These are phyloP conservation scores for Caenorhabditis doughertyi DNA, from an alignment of 2,888 invertebrate species.

Conservation along the genomic window DNA sequence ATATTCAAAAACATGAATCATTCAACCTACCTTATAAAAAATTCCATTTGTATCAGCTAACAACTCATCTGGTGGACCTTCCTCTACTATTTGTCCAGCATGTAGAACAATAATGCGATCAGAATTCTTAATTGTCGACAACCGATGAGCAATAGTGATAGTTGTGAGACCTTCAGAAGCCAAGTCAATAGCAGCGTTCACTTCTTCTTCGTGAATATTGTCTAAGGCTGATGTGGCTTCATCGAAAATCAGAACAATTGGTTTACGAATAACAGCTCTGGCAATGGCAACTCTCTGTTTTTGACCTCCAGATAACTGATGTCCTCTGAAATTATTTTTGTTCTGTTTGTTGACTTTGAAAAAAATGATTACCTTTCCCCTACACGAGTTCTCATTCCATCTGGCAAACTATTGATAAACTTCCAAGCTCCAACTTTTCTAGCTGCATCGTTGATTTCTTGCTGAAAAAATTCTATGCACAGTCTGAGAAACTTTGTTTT, in stretches of 20 bases:
- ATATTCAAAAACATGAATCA: not conserved
- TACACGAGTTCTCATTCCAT: conserved; percentile 81
- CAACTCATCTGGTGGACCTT: conserved; percentile 80
- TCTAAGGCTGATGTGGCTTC: conserved; percentile 81
- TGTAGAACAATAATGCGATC: conserved; percentile 81
- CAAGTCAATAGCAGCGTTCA: conserved; percentile 81
- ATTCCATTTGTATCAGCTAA: conserved; percentile 71
- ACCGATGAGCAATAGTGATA: conserved; percentile 81
- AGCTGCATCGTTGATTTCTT: conserved; percentile 81
- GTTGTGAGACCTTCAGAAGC: conserved; percentile 80
- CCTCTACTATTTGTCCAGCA: conserved; percentile 79
- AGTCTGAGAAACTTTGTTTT: no score
- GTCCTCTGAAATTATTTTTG: conserved; percentile 59
- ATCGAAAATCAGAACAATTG: conserved; percentile 75
- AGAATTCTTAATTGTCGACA: conserved; percentile 77
- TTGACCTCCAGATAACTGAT: conserved; percentile 78
- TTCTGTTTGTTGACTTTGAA: not conserved
- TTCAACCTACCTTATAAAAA: conserved; percentile 66
- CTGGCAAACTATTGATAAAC: conserved; percentile 79
- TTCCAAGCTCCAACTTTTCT: conserved; percentile 81
- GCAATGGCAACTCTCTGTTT: conserved; percentile 82
- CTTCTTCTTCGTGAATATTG: conserved; percentile 81
- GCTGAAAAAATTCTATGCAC: no score
- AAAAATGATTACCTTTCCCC: conserved; percentile 73
- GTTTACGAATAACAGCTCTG: conserved; percentile 77